Conservation (phyloP, 2,888 invertebrate species). For the Dioctria linearis region DNA sequence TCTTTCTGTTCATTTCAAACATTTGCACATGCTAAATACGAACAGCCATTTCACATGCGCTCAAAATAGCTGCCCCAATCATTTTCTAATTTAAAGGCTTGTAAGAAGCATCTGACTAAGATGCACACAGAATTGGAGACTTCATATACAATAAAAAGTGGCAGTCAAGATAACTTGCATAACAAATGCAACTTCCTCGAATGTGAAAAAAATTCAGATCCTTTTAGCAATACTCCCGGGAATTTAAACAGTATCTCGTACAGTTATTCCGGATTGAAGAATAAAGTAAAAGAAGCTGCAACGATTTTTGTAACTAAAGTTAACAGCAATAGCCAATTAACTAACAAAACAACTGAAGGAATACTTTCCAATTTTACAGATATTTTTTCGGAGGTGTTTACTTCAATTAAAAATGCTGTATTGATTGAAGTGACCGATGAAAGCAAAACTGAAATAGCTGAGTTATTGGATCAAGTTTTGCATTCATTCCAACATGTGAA, state of each 20-base stretch:
- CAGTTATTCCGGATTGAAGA: not conserved
- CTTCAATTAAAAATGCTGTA: not conserved
- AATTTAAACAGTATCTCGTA: slow-evolving; percentile 6
- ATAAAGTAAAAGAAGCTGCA: not conserved
- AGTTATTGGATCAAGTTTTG: slow-evolving; percentile 4
- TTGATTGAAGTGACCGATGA: not conserved
- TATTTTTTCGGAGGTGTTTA: not conserved
- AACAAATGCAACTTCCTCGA: slow-evolving; percentile 1
- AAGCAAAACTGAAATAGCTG: not conserved
- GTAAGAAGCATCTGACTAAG: slow-evolving; percentile 10
- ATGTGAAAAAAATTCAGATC: not conserved
- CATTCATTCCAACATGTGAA: slow-evolving; percentile 2
- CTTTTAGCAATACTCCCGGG: not conserved
- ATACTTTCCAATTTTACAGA: slow-evolving; percentile 12
- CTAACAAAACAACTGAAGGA: slow-evolving; percentile 17
- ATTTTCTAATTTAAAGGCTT: slow-evolving; percentile 18
- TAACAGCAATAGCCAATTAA: slow-evolving; percentile 13
- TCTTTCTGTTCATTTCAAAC: slow-evolving; percentile 15
- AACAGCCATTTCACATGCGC: not conserved
- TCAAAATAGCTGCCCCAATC: slow-evolving; percentile 9
- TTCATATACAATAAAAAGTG: not conserved
- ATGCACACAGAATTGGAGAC: slow-evolving; percentile 5
- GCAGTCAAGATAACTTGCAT: not conserved
- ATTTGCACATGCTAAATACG: slow-evolving; percentile 5
- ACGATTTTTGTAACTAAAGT: not conserved